Evolutionary conservation across 1,140 invertebrate genomes (phyloP), one percentile per base, ranked within the genome.

Genomic region (Rhagoletis pomonella): DNA sequence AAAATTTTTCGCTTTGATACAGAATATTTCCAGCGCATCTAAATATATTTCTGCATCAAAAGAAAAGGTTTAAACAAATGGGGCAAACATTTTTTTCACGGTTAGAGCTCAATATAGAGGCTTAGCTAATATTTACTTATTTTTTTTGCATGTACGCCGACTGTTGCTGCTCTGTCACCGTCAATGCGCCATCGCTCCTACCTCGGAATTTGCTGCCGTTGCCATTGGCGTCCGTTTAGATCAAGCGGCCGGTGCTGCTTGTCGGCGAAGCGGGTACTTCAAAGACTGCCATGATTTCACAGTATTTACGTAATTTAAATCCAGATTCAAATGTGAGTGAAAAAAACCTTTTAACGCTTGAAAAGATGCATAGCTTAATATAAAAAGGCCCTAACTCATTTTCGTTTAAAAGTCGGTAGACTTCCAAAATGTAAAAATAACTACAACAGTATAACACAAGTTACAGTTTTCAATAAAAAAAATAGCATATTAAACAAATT

Each of bases 241-340:
- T 96, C 9, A 96, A 96, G 90, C 94, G 96, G 88, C 97, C 98
- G 0, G 95, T 97, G 1, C 93, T 98, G 4, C 93, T 99, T 9
- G 95, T 98, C 0, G 98, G 98, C 2, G 97, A 98, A 90, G 97
- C 97, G 4, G 97, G 97, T 6, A 97, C 97, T 62, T 98, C 97
- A 0, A 98, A 99, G 94, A 97, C 97, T 2, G 97, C 97, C 0
- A 97, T 97, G 64, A 96, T 97, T 87, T 95, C 95, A 88, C 96
- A 97, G 90, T 98, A 97, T 94, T 93, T 98, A 39, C 94, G 96
- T 88, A 95, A 95, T 62, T 91, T 98, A 29, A 95, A 96, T 90
- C 88, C 94, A 4, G 95, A 96, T 88, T 94, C 94, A 93, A 97
- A 96, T 94, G 96, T 97, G 93, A 95, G 88, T 88, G 6, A 87